Evolutionary conservation across 2,113 vertebrate genomes (phyloP), one percentile per base, ranked within the genome.

Genomic region (Naja naja): DNA sequence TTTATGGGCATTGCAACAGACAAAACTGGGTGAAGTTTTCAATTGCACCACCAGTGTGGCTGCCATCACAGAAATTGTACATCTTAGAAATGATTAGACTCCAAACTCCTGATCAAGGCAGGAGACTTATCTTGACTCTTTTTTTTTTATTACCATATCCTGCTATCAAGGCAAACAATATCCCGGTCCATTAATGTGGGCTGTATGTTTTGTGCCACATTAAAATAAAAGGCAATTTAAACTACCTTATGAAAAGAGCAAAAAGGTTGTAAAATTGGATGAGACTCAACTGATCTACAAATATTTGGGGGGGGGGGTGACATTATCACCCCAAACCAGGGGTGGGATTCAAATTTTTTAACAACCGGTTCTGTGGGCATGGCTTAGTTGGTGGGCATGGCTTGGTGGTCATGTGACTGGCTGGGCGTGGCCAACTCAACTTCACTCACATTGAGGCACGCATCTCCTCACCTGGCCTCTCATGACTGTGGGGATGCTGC

Each of bases 121-220:
- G 10, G 27, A 64, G 27, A 30, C 10, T 12, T 30, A 64, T 64
- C n/a, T 74, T 74, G n/a, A 74, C 14, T 74, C 5, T 69, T 27
- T 56, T 27, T 64, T 69, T 34, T 56, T 27, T 64, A 34, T 34
- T 0, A 34, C 1, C 14, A 34, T 3, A 16, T 1, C n/a, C 14
- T 18, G n/a, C n/a, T 34, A 34, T n/a, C 34, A 74, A 74, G 2
- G n/a, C n/a, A 74, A 74, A 74, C 14, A 14, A 74, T 74, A 74
- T 2, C 14, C 30, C 1, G 0, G 14, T n/a, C 64, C 4, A 16
- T 4, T n/a, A n/a, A 69, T 69, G 30, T 0, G 0, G 12, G 64
- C 30, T 74, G n/a, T 34, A 34, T 34, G n/a, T 74, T 74, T 74
- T 74, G n/a, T 18, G n/a, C 64, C n/a, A 18, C 16, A 34, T 74